These are phyloP conservation scores for Trissoscelio sp. DNA, from an alignment of 2,888 invertebrate species.

Conservation along the genomic window DNA sequence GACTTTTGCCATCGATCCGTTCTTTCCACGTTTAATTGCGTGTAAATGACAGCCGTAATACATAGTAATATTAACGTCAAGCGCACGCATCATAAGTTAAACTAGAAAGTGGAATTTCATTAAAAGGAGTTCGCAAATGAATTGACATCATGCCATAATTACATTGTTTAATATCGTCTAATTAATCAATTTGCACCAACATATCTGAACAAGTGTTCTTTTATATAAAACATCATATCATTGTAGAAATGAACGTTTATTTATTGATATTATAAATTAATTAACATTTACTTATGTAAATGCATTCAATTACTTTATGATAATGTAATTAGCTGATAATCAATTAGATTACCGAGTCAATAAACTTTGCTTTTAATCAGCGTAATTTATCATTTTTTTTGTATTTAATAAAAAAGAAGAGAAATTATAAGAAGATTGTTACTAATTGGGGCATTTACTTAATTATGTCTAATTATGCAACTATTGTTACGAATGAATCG, in stretches of 20 bases:
- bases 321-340: background rate
- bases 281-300: slow-evolving; percentile 5
- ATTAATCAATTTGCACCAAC: slow-evolving; percentile 30
- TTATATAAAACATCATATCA: background rate
- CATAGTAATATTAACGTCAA: slow-evolving; percentile 38
- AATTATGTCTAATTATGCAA: slow-evolving; percentile 27
- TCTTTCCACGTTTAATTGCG: slow-evolving; percentile 47
- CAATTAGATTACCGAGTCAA: background rate
- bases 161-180: slow-evolving; percentile 28
- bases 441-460: background rate
- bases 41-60: slow-evolving; percentile 51
- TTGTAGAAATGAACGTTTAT: background rate
- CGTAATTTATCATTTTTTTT: too few relatives aligned
- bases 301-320: slow-evolving; percentile 1
- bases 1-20: slow-evolving; percentile 46
- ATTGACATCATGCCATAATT: slow-evolving; percentile 26
- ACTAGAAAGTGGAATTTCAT: slow-evolving; percentile 54
- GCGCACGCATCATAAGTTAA: slow-evolving; percentile 49
- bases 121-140: slow-evolving; percentile 47
- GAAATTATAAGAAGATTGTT: too few relatives aligned
- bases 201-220: background rate
- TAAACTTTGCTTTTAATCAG: too few relatives aligned
- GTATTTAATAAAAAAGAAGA: background rate
- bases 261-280: background rate
- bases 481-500: slow-evolving; percentile 28